Evolutionary conservation across 2,797 vertebrate genomes (phyloP), one percentile per base, ranked within the genome.

Genomic region (Gila robusta): DNA sequence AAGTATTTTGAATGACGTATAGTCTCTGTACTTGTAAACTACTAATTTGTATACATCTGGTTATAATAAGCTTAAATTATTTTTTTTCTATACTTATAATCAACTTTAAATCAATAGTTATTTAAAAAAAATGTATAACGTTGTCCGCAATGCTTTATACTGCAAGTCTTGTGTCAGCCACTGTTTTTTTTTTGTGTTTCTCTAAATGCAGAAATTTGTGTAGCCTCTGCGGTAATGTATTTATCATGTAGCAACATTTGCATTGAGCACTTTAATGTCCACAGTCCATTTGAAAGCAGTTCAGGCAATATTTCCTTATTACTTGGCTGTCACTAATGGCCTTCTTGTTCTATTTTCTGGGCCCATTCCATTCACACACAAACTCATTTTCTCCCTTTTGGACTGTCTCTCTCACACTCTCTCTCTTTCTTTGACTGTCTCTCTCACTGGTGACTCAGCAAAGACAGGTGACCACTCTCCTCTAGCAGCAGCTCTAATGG

Each of bases 391-490:
- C 41, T 47, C 12, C 39, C 10, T 19, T 71, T 47, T 44, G 37
- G 6, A 37, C 47, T 37, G n/a, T 26, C 4, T 26, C 9, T 83
- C 21, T 80, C 28, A 82, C 44, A 26, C 21, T 67, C 84, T 64
- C 44, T 77, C 54, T 56, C 69, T 71, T n/a, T 81, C 47, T 66
- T 32, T 32, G 6, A 32, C 14, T 28, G 23, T 82, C 23, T 72
- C 76, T 69, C 35, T 70, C 67, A 9, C 19, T 87, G 82, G 47
- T 88, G 74, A 87, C 59, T 87, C 87, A 88, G 84, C 84, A 88
- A 52, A 81, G 72, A n/a, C 79, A 86, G 44, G 37, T 64, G 77
- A 64, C 23, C 59, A 19, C 78, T 74, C 62, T 77, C 64, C 67
- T 77, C 52, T 77, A 77, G 85, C 49, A 73, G 77, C 74, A 59